These are phyloP conservation scores for Sardina pilchardus DNA, from an alignment of 2,113 vertebrate genomes.

Conservation along the genomic window DNA sequence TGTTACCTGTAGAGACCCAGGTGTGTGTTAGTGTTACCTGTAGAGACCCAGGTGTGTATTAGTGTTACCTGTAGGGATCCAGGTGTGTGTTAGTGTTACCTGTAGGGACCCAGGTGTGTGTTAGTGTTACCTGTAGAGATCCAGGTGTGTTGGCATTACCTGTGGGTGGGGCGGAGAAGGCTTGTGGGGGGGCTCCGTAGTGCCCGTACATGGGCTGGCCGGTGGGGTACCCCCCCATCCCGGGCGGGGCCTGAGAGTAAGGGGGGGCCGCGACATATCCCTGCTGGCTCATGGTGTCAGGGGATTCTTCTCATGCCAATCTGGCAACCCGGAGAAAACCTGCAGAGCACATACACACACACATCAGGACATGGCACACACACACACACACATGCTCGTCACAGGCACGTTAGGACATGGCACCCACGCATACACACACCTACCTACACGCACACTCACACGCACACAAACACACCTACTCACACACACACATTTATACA, in stretches of 20 bases:
- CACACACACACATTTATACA: neutral
- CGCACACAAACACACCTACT: neutral
- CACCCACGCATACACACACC: constrained; percentile 33
- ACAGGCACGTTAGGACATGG: constrained; percentile 24
- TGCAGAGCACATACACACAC: neutral
- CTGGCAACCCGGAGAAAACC: constrained; percentile 39
- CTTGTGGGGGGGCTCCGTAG: constrained; percentile 75
- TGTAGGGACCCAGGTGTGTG: too few species aligned
- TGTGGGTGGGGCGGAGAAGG: constrained; percentile 69
- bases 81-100: too few species aligned
- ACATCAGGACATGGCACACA: neutral
- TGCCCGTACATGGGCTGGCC: constrained; percentile 79
- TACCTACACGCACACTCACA: neutral
- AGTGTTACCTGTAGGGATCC: constrained; percentile 72
- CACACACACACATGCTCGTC: neutral
- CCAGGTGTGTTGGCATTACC: constrained; percentile 64
- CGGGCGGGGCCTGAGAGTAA: constrained; percentile 88
- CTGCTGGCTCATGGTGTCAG: constrained; percentile 88
- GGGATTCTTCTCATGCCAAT: constrained; percentile 69
- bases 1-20: too few species aligned
- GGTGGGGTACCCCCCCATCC: constrained; percentile 80
- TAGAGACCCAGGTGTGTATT: too few species aligned
- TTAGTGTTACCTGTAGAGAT: constrained; percentile 71
- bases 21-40: too few species aligned
- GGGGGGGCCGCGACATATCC: constrained; percentile 90